Base-by-base conservation (phyloP, 2,797 vertebrate genomes). In the Onychomys torridus region DNA sequence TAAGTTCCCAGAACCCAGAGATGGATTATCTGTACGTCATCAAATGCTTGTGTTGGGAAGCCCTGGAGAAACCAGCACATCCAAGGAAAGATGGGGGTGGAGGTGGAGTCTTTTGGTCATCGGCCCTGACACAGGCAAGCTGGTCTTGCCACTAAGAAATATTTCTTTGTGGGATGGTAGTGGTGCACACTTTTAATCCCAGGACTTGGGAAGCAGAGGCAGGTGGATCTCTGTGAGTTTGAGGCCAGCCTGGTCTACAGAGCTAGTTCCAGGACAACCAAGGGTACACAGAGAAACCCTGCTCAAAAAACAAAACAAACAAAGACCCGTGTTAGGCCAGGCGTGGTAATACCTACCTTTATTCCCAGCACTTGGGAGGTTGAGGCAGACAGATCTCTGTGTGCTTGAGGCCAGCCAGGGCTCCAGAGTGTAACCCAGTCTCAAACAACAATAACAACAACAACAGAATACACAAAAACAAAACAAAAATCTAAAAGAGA, bases 1-100 rank as follows among this genome's bases (percentile, higher is more conserved):
- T 87, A 34, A 83, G 55, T 85, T 93, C 89, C 69, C 12, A 88
- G 73, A 65, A 61, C 71, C 27, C 76, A 67, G 82, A 92, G 84
- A 55, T 63, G 46, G 34, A 5, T 73, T 27, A 13, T 57, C 14
- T 88, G 37, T 19, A 37, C 14, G 32, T 87, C 13, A 21, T 78
- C 29, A 65, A 9, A n/a, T 21, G 57, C 59, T 67, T 43, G 27
- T 1, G 29, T 9, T 37, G 55, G 67, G 76, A 79, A 85, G 65
- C 6, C 4, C 71, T 65, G 5, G 65, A 46, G 71, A 52, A 34
- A 40, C 1, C 59, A 29, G 21, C 32, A 46, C 11, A 10, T 40
- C 59, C 40, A 21, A 3, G 6, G 2, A 55, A 37, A 2, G 1
- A 0, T 29, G 34, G 81, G 82, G 14, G 4, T 11, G 27, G 29